phyloP scores from a whole-genome alignment of 2,888 invertebrate species.

The Drosophila mayaguana region DNA sequence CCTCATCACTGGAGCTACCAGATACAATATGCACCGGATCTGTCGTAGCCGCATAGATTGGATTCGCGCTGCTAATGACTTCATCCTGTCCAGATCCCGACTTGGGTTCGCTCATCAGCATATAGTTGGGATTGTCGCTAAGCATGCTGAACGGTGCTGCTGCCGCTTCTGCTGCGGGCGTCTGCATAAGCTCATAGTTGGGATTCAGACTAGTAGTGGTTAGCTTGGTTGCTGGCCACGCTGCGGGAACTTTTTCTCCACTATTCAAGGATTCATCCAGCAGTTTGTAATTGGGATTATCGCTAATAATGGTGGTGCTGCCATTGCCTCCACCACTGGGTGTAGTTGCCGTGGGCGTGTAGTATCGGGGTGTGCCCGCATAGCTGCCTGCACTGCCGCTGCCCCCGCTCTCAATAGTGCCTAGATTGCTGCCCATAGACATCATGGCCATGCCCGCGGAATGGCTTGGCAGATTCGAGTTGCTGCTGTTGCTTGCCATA shows the following conservation, averaged over 20 bases:
- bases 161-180: conserved; percentile 23
- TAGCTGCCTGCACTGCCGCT: conserved; percentile 82
- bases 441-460: conserved; percentile 66
- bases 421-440: conserved; percentile 57
- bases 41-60: conserved; percentile 69
- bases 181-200: conserved; percentile 77
- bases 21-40: conserved; percentile 28
- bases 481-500: conserved; percentile 76
- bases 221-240: conserved; percentile 41
- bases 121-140: conserved; percentile 70
- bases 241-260: conserved; percentile 25
- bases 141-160: conserved; percentile 19
- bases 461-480: conserved; percentile 74
- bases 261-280: conserved; percentile 75
- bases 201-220: conserved; percentile 73
- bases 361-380: conserved; percentile 73
- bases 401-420: conserved; percentile 75
- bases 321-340: conserved; percentile 46
- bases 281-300: conserved; percentile 82
- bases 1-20: conserved; percentile 53
- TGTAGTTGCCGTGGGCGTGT: conserved; percentile 63
- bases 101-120: conserved; percentile 74
- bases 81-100: conserved; percentile 3
- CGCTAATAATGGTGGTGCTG: conserved; percentile 58
- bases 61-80: conserved; percentile 60